Evolutionary conservation across 1,140 invertebrate genomes (phyloP).

Genomic region (Bombus ignitus): DNA sequence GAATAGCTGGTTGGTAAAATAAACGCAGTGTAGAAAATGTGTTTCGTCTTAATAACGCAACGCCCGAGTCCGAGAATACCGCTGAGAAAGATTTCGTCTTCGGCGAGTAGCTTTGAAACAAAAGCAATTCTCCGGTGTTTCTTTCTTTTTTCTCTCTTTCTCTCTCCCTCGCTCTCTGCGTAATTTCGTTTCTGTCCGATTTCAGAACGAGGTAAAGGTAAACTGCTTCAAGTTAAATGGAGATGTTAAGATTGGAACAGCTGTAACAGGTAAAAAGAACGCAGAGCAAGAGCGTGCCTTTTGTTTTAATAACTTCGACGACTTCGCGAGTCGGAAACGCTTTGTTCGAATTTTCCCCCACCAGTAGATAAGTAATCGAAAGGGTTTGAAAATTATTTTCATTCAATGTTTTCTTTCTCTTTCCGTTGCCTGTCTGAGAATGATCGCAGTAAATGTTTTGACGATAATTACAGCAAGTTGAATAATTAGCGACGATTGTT

Average conservation of each 20-base stretch:
- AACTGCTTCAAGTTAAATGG: slow-evolving; percentile 34
- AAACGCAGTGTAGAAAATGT: background rate
- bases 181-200: slow-evolving; percentile 8
- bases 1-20: background rate
- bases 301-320: slow-evolving; percentile 23
- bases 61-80: background rate
- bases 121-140: slow-evolving; percentile 17
- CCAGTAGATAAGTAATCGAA: background rate
- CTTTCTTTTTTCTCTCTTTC: background rate
- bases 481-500: background rate
- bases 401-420: background rate
- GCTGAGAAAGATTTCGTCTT: background rate
- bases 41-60: slow-evolving; percentile 16
- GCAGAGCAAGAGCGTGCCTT: background rate
- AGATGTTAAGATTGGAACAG: slow-evolving; percentile 30
- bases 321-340: background rate
- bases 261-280: slow-evolving; percentile 11
- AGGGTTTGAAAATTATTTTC: slow-evolving; percentile 3
- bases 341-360: background rate
- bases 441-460: background rate
- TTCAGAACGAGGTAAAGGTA: background rate
- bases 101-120: background rate
- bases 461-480: background rate
- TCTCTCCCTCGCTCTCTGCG: background rate
- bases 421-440: background rate